Evolutionary conservation across 1,140 invertebrate genomes (phyloP).

Genomic region (Muscidifurax raptorellus): DNA sequence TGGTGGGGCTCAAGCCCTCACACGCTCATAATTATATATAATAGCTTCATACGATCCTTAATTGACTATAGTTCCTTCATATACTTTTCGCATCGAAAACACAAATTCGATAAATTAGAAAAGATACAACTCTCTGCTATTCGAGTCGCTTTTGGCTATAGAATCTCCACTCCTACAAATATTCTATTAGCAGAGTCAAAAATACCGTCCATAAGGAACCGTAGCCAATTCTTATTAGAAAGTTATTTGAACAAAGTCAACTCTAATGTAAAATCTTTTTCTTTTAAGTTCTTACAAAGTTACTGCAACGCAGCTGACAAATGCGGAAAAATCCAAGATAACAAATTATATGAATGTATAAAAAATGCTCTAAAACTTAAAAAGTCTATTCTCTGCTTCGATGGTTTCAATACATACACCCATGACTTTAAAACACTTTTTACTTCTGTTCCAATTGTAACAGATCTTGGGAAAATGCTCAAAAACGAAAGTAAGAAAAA

Average conservation of each 20-base stretch:
- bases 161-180: no score
- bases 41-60: conserved; percentile 22
- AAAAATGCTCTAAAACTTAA: background rate
- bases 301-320: background rate
- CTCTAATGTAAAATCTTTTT: background rate
- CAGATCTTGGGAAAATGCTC: background rate
- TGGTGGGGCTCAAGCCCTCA: conserved; percentile 1
- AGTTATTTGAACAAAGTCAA: background rate
- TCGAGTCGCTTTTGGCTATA: conserved; percentile 6
- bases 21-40: background rate
- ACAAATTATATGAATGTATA: background rate
- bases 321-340: background rate
- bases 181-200: no score
- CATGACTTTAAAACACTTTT: background rate
- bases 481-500: background rate
- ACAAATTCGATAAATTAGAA: background rate
- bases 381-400: background rate
- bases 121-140: conserved; percentile 23
- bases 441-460: background rate
- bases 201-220: no score
- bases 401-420: background rate
- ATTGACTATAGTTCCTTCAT: conserved; percentile 32
- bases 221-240: background rate
- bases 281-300: background rate
- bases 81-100: background rate